Evolutionary conservation across 2,797 vertebrate species (phyloP).

Genomic region (Distichodus sexfasciatus): DNA sequence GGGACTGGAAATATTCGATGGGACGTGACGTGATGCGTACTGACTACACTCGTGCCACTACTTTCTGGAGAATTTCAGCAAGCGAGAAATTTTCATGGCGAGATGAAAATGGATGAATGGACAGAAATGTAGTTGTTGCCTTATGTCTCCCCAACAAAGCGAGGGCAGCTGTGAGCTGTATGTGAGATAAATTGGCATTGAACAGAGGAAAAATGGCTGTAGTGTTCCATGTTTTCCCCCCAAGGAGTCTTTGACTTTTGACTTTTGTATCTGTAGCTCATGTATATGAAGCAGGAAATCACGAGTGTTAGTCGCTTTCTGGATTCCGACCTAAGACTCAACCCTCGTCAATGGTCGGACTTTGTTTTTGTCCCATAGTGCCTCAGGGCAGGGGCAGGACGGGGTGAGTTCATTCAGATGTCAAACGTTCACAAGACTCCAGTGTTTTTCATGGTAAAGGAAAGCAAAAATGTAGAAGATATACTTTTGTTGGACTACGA

Average conservation of each 20-base stretch:
- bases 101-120: not conserved
- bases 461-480: not conserved
- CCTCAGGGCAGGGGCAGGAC: conserved; percentile 35
- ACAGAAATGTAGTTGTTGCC: not conserved
- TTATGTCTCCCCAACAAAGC: not conserved
- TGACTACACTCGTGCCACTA: too few species aligned
- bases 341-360: conserved; percentile 47
- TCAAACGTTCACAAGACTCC: conserved; percentile 1
- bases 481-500: not conserved
- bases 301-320: conserved; percentile 37
- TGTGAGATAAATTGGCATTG: not conserved
- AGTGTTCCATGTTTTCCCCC: conserved; percentile 13
- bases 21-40: too few species aligned
- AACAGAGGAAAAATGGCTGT: conserved; percentile 9
- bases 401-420: conserved; percentile 36
- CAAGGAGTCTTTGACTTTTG: not conserved
- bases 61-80: too few species aligned
- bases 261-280: conserved; percentile 16
- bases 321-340: conserved; percentile 44
- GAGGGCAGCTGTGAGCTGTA: not conserved
- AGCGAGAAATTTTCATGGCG: too few species aligned
- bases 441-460: conserved; percentile 9
- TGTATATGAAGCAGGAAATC: conserved; percentile 45
- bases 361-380: conserved; percentile 49
- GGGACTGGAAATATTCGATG: not conserved